phyloP scores from a whole-genome alignment of 1,140 invertebrate genomes.

The Platorchestia sp. region DNA sequence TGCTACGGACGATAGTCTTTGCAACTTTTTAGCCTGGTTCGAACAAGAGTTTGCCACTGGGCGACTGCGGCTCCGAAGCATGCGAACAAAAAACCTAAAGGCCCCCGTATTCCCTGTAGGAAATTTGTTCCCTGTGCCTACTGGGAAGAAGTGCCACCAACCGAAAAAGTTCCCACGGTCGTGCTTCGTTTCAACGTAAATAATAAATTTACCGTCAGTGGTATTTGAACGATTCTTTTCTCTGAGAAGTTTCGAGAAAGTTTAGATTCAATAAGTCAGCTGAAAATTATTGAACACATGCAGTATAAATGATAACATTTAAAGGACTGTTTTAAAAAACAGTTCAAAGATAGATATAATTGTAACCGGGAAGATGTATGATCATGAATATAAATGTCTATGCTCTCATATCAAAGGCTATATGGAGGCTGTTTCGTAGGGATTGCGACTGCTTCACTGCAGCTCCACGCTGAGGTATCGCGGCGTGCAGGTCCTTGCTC shows the following conservation, averaged over 20 bases:
- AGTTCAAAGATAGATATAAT: neutral
- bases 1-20: conserved; percentile 19
- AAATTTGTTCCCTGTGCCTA: neutral
- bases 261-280: neutral
- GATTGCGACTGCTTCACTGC: no score
- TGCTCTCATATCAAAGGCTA: no score
- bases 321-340: neutral
- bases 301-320: neutral
- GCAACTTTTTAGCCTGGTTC: conserved; percentile 51
- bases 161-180: neutral
- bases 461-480: no score
- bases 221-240: no score
- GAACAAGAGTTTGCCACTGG: neutral
- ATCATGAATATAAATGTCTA: no score
- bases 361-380: neutral
- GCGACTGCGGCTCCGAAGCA: neutral
- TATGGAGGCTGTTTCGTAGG: no score
- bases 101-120: neutral
- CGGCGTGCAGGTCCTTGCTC: no score
- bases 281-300: neutral
- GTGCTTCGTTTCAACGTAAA: neutral
- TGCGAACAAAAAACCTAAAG: neutral
- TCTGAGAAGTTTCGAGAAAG: neutral
- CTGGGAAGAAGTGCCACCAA: neutral
- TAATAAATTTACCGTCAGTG: neutral